Evolutionary conservation across 2,888 invertebrate species (phyloP).

Genomic region (Macaria liturata): DNA sequence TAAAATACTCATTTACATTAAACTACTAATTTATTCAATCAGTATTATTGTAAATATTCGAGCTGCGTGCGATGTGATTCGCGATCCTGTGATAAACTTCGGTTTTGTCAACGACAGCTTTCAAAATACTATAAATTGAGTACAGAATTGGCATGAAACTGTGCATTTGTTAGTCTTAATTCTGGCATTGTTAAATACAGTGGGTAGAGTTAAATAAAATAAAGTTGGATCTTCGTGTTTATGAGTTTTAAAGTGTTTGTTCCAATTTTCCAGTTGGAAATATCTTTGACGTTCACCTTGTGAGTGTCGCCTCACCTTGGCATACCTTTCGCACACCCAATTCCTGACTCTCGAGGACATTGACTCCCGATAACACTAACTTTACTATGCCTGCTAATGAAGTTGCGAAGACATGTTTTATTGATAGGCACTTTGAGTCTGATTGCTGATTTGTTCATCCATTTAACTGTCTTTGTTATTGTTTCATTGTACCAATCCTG

Average conservation of each 20-base stretch:
- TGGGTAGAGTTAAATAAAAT: conserved; percentile 1
- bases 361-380: conserved; percentile 61
- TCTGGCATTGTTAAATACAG: background rate
- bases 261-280: conserved; percentile 31
- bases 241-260: conserved; percentile 26
- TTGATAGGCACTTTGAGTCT: too few species aligned
- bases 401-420: too few species aligned
- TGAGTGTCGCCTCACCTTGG: conserved; percentile 65
- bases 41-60: conserved; percentile 39
- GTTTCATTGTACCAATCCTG: too few species aligned
- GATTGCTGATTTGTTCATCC: too few species aligned
- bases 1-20: conserved; percentile 64
- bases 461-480: too few species aligned
- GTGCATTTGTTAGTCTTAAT: too few species aligned
- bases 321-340: conserved; percentile 63
- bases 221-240: conserved; percentile 18
- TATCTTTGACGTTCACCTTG: conserved; percentile 44
- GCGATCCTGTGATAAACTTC: conserved; percentile 21
- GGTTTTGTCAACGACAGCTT: conserved; percentile 5
- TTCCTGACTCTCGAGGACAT: conserved; percentile 59
- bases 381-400: conserved; percentile 6
- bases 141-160: too few species aligned
- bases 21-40: conserved; percentile 48
- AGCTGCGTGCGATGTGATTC: conserved; percentile 33
- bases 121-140: background rate